Conservation (phyloP, 1,140 invertebrate genomes). For the Aplysia californica region DNA sequence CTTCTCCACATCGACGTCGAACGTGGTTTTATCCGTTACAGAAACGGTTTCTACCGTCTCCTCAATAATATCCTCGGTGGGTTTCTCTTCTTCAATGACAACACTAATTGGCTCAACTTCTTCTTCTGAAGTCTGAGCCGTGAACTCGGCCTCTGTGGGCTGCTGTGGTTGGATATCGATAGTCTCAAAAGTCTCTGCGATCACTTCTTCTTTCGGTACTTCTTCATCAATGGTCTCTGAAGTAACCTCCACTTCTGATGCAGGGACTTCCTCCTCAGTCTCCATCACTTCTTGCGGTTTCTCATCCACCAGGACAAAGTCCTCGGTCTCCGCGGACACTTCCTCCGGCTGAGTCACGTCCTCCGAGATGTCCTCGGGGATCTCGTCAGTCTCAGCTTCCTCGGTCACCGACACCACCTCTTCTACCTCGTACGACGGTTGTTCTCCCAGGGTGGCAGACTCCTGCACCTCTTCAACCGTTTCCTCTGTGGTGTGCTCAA, state of each 20-base stretch:
- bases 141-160: neutral
- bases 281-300: no score
- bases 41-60: no score
- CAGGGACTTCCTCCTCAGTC: no score
- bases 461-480: constrained; percentile 21
- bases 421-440: constrained; percentile 28
- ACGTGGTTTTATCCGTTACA: neutral
- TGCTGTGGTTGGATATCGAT: constrained; percentile 9
- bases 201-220: constrained; percentile 1
- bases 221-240: no score
- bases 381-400: constrained; percentile 10
- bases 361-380: no score
- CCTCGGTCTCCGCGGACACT: constrained; percentile 9
- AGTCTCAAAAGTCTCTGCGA: constrained; percentile 19
- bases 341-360: constrained; percentile 10
- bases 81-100: no score
- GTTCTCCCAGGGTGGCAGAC: constrained; percentile 20
- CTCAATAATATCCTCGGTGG: no score
- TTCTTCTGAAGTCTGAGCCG: constrained; percentile 26
- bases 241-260: constrained; percentile 25
- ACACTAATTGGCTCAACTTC: constrained; percentile 29
- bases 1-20: neutral
- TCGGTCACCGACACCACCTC: neutral
- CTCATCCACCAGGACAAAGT: constrained; percentile 19
- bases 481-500: constrained; percentile 30